A percentile compares a stretch with the other conserved stretches of the same genome.
Conservation (phyloP, 2,888 invertebrate genomes). For the Drosophila koepferae region DNA sequence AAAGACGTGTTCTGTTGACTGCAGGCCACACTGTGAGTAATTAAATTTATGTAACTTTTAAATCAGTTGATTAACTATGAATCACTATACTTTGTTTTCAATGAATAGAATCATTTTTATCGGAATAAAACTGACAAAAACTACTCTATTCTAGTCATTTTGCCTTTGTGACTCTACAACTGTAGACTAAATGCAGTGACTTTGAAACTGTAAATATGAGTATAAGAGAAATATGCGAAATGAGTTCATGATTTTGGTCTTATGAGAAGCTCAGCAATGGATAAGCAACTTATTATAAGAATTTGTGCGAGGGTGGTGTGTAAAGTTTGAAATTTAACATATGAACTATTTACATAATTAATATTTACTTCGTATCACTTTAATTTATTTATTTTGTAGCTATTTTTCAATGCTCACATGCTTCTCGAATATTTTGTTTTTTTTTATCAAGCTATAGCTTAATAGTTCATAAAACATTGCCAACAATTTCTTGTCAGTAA, state of each 20-base stretch:
- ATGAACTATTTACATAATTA: neutral
- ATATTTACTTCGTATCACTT: neutral
- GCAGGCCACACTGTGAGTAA: too few species aligned
- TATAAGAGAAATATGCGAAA: neutral
- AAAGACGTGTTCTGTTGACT: too few species aligned
- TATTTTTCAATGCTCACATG: too few species aligned
- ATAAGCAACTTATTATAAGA: neutral
- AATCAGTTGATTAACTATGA: too few species aligned
- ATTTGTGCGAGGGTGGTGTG: neutral
- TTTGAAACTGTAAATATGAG: neutral
- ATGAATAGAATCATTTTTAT: too few species aligned
- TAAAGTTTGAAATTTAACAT: neutral
- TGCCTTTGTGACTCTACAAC: too few species aligned
- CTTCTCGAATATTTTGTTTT: too few species aligned
- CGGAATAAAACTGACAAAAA: too few species aligned
- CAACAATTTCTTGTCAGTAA: neutral
- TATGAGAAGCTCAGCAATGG: neutral
- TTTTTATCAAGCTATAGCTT: neutral
- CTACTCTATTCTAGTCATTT: too few species aligned
- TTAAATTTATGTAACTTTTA: too few species aligned
- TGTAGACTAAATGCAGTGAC: neutral
- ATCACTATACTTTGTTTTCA: too few species aligned
- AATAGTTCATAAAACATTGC: neutral
- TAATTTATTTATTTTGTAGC: too few species aligned
- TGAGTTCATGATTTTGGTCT: neutral